A percentile compares a stretch with the other conserved stretches of the same genome.
phyloP scores from a whole-genome alignment of 1,140 invertebrate species.

The Zaprionus capensis region DNA sequence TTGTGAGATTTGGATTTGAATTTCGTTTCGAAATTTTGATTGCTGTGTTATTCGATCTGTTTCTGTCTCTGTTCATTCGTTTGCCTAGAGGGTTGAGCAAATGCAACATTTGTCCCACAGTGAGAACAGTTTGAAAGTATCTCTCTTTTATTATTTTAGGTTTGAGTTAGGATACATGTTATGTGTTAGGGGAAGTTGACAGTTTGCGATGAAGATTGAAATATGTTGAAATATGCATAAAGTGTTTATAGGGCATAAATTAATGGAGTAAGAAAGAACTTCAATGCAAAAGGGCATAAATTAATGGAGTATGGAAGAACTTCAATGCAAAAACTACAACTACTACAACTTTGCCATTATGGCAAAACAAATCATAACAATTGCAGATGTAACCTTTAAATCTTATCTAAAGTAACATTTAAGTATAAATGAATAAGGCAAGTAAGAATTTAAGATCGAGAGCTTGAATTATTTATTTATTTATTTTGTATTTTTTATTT shows the following conservation, averaged over 20 bases:
- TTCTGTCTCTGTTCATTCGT: constrained; percentile 12
- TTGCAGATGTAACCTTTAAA: too few species aligned
- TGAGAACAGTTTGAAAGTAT: constrained; percentile 21
- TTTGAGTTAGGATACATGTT: neutral
- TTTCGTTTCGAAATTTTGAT: constrained; percentile 27
- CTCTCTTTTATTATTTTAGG: constrained; percentile 17
- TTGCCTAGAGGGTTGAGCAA: constrained; percentile 6
- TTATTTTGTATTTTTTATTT: too few species aligned
- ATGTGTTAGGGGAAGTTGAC: neutral
- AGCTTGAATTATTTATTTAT: too few species aligned
- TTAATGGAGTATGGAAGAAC: too few species aligned
- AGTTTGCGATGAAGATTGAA: neutral
- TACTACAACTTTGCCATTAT: too few species aligned
- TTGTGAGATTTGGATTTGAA: constrained; percentile 29
- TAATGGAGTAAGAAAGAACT: too few species aligned
- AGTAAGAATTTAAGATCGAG: too few species aligned
- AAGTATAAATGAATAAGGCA: too few species aligned
- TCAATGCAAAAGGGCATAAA: too few species aligned
- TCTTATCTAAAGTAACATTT: too few species aligned
- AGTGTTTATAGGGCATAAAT: neutral
- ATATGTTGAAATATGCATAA: neutral
- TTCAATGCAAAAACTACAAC: too few species aligned
- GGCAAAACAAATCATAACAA: too few species aligned
- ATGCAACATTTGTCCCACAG: constrained; percentile 11
- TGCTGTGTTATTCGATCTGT: constrained; percentile 38